A percentile compares a stretch with the other conserved stretches of the same genome.
phyloP scores from a whole-genome alignment of 2,888 invertebrate species.

The Drosophila gaucha region DNA sequence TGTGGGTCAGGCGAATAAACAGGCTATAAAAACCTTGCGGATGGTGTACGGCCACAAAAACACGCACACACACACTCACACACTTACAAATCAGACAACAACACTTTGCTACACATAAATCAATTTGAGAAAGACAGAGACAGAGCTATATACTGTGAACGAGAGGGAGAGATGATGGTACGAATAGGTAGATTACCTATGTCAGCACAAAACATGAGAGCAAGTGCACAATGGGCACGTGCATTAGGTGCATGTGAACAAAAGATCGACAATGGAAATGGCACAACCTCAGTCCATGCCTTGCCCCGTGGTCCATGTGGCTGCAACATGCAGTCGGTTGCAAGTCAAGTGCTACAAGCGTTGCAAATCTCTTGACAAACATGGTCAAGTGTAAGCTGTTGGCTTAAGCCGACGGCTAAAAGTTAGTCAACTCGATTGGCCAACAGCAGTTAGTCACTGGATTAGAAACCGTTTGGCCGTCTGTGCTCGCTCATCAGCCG shows the following conservation, averaged over 20 bases:
- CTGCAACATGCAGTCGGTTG: conserved; percentile 36
- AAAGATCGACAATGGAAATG: conserved; percentile 53
- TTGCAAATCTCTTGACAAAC: conserved; percentile 57
- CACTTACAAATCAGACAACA: conserved; percentile 58
- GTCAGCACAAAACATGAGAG: conserved; percentile 66
- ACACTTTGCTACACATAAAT: conserved; percentile 67
- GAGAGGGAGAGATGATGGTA: not conserved
- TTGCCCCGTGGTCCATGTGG: not conserved
- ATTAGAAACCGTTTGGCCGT: conserved; percentile 54
- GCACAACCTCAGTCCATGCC: not conserved
- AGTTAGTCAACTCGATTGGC: conserved; percentile 52
- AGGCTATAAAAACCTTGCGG: conserved; percentile 49
- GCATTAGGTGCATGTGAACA: conserved; percentile 62
- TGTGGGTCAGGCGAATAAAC: conserved; percentile 42
- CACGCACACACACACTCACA: conserved; percentile 3
- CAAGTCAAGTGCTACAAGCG: conserved; percentile 64
- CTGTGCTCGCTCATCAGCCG: conserved; percentile 16
- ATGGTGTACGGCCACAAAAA: conserved; percentile 6
- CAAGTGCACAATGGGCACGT: conserved; percentile 49
- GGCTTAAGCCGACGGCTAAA: conserved; percentile 48
- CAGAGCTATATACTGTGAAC: not conserved
- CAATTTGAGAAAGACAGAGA: conserved; percentile 45
- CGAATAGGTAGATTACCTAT: conserved; percentile 60
- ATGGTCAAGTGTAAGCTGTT: conserved; percentile 73
- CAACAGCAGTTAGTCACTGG: conserved; percentile 45